Base-by-base conservation (phyloP, 2,888 invertebrate species). In the Hemithea aestivaria region DNA sequence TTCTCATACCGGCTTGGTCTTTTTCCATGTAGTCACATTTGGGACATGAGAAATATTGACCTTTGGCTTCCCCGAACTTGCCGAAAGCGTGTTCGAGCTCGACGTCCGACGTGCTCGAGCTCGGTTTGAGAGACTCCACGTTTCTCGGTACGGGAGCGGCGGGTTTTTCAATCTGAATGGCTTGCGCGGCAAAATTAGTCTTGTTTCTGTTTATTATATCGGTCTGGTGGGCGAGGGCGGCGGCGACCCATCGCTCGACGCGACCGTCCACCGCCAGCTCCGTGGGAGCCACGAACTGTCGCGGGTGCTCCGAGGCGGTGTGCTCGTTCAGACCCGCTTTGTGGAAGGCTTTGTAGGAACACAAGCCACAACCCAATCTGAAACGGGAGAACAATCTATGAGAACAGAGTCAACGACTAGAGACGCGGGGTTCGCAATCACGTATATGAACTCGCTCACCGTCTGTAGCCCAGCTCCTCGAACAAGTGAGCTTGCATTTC, bases 401-500 rank as follows among this genome's bases (percentile, higher is more conserved):
- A 25, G 25, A 10, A 6, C 6, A 10, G 20, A 10, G 11, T 26
- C 10, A 6, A 25, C 9, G 11, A n/a, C n/a, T n/a, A n/a, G n/a
- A n/a, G n/a, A n/a, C n/a, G n/a, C n/a, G n/a, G n/a, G n/a, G n/a
- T n/a, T n/a, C n/a, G n/a, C n/a, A n/a, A n/a, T n/a, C n/a, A n/a
- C n/a, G n/a, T n/a, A n/a, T n/a, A n/a, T n/a, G n/a, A n/a, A n/a
- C n/a, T n/a, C n/a, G n/a, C 83, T 81, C 58, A 92, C 92, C 90
- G 90, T 52, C 90, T 87, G 56, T 92, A 91, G 30, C 90, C 88
- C 12, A 92, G 73, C 57, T 93, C 93, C 56, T 90, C 89, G 54
- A 87, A 92, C 33, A 93, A 69, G 74, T 93, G 93, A 22, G 89
- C 89, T 34, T 89, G 87, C 80, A 93, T 90, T n/a, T 89, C 88